phyloP scores from a whole-genome alignment of 1,140 invertebrate genomes.

The Archegozetes longisetosus region DNA sequence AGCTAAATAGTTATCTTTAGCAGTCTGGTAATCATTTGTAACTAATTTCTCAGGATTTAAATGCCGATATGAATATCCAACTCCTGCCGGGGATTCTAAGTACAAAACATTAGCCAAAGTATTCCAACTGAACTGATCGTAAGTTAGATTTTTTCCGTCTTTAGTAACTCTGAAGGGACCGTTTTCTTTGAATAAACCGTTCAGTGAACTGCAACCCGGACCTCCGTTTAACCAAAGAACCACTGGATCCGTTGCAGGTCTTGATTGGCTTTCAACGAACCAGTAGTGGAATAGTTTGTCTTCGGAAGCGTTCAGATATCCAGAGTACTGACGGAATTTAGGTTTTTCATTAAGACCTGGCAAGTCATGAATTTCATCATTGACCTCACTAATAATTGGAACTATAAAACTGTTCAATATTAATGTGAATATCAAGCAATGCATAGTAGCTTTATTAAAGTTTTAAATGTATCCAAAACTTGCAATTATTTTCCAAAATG shows the following conservation, averaged over 20 bases:
- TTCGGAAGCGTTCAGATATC: constrained; percentile 23
- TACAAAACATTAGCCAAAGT: constrained; percentile 57
- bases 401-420: no score
- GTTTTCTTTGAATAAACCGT: constrained; percentile 34
- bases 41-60: no score
- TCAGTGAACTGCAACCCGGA: constrained; percentile 37
- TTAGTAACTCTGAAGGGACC: constrained; percentile 34
- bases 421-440: no score
- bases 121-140: constrained; percentile 36
- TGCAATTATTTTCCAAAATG: no score
- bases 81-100: constrained; percentile 39
- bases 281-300: constrained; percentile 25
- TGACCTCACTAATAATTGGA: no score
- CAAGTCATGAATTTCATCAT: no score
- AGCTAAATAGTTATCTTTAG: constrained; percentile 33
- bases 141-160: no score
- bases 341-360: constrained; percentile 21
- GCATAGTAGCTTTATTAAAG: no score
- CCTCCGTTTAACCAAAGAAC: constrained; percentile 41
- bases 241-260: constrained; percentile 33
- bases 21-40: constrained; percentile 30
- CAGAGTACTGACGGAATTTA: constrained; percentile 24
- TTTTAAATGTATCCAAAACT: no score
- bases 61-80: constrained; percentile 37
- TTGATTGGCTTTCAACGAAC: constrained; percentile 36